phyloP scores from a whole-genome alignment of 2,888 invertebrate genomes.

The Noctua pronuba region DNA sequence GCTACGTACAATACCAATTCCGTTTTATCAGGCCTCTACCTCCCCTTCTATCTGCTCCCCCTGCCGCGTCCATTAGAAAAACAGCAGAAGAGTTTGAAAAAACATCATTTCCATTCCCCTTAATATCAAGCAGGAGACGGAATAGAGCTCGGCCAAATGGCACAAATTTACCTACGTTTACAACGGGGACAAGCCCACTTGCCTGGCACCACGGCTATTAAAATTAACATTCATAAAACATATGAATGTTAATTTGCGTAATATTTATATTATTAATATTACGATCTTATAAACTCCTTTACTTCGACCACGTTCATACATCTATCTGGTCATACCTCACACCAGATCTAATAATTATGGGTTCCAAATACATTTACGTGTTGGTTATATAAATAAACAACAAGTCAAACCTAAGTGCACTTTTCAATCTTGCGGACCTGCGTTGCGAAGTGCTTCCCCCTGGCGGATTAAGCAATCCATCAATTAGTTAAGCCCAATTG shows the following conservation, averaged over 20 bases:
- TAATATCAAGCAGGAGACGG: neutral
- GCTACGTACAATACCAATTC: no score
- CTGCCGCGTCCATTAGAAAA: no score
- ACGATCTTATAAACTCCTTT: neutral
- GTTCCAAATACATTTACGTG: neutral
- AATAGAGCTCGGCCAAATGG: neutral
- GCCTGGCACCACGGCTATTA: neutral
- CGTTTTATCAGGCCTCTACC: no score
- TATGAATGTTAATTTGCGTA: no score
- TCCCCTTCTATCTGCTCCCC: no score
- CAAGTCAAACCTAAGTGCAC: neutral
- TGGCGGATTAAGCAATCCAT: neutral
- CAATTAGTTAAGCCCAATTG: conserved; percentile 3
- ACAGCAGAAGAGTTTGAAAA: no score
- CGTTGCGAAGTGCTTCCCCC: neutral
- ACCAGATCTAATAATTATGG: neutral
- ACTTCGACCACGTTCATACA: neutral
- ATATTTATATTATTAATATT: no score
- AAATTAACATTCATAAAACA: no score
- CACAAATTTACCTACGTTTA: neutral
- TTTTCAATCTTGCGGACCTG: neutral
- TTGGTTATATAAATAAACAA: no score
- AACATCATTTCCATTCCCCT: no score
- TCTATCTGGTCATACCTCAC: neutral
- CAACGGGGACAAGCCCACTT: no score